A percentile compares a stretch with the other conserved stretches of the same genome.
Evolutionary conservation across 2,888 invertebrate genomes (phyloP).

Genomic region (Salticus scenicus): DNA sequence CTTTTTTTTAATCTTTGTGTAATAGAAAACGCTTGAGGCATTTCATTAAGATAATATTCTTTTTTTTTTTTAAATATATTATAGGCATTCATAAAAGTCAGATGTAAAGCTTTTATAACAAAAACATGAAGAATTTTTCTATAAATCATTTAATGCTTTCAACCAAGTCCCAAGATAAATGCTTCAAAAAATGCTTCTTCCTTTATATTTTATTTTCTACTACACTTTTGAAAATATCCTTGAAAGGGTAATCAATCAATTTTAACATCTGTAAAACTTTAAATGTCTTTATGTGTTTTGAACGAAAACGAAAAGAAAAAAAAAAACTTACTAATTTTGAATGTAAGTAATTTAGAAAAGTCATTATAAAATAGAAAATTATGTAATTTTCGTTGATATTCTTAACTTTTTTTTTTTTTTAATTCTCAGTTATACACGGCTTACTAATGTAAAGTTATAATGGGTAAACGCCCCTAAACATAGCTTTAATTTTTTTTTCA

Average conservation of each 20-base stretch:
- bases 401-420: no score
- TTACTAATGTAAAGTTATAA: no score
- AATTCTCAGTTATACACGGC: no score
- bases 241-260: neutral
- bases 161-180: neutral
- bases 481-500: no score
- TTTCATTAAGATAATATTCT: no score
- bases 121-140: neutral
- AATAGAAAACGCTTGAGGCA: no score
- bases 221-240: neutral
- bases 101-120: neutral
- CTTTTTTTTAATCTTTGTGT: no score
- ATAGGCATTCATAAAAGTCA: neutral
- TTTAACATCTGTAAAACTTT: neutral
- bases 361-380: no score
- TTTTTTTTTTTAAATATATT: neutral
- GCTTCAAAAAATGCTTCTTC: neutral
- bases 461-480: no score
- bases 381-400: no score
- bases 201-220: neutral
- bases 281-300: neutral
- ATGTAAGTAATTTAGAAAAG: no score
- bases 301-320: neutral
- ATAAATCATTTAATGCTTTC: slow-evolving; percentile 7
- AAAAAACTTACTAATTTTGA: no score